Evolutionary conservation across 2,888 invertebrate species (phyloP), one percentile per base, ranked within the genome.

Genomic region (Osedax frankpressi): DNA sequence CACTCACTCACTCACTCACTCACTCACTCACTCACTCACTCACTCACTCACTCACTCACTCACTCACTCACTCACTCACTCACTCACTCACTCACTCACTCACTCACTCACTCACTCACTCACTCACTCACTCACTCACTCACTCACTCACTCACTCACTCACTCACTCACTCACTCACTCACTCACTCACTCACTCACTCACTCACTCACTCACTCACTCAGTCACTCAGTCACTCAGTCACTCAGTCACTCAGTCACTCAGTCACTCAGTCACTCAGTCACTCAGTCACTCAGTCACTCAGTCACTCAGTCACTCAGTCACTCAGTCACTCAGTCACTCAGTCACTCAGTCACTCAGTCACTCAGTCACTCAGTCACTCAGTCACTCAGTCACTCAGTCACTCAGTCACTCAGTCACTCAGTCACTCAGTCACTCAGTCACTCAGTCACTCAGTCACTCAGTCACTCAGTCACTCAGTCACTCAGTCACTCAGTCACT

Each of bases 261-360:
- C 72, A 72, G 26, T 69, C 69, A 69, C 28, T 69, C 69, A 28
- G 2, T 69, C 28, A 26, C 25, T 3, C 68, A 26, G 24, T 14
- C 68, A 26, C 26, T 14, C 68, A 26, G 24, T 3, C 62, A 26
- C 62, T 25, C 6, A 26, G n/a, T n/a, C n/a, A n/a, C n/a, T n/a
- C n/a, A n/a, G n/a, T n/a, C n/a, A n/a, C n/a, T 26, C n/a, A n/a
- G n/a, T n/a, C n/a, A n/a, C n/a, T n/a, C n/a, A n/a, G n/a, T n/a
- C n/a, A n/a, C n/a, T 59, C 59, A 59, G 59, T 59, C 59, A 59
- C 27, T 69, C 70, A 69, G 70, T 69, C 70, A 69, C 27, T 69
- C 70, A 69, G 70, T 69, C 70, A 69, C 27, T 69, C 70, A 69
- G 70, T 69, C 70, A 69, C 27, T 69, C 70, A 69, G 63, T 69